Conservation (phyloP, 2,113 vertebrate species). For the Microtus ochrogaster region DNA sequence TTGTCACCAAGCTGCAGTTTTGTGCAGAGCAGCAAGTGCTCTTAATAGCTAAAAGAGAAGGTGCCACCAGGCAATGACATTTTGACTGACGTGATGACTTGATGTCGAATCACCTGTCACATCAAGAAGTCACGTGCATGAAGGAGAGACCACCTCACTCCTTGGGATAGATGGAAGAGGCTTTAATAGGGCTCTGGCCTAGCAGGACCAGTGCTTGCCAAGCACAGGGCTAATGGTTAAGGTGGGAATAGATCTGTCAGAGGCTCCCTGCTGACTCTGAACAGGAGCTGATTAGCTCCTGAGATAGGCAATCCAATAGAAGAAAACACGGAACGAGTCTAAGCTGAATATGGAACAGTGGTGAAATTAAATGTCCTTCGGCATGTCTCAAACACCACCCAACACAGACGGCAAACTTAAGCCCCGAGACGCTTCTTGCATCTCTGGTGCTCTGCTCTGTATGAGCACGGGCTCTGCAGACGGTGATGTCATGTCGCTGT, state of each 20-base stretch:
- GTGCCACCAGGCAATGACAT: background rate
- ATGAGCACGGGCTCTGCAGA: background rate
- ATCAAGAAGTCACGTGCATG: background rate
- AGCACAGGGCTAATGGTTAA: background rate
- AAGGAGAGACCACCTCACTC: background rate
- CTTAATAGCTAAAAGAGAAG: background rate
- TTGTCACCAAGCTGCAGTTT: background rate
- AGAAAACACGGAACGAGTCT: background rate
- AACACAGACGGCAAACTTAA: background rate
- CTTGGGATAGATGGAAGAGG: background rate
- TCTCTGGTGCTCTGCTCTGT: background rate
- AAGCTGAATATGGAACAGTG: background rate
- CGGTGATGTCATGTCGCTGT: background rate
- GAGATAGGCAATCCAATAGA: background rate
- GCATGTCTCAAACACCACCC: background rate
- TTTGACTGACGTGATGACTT: background rate
- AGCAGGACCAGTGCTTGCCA: background rate
- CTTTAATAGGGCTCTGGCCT: background rate
- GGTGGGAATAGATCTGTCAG: background rate
- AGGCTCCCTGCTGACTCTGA: slow-evolving; percentile 28
- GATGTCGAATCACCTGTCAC: background rate
- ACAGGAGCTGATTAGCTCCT: slow-evolving; percentile 42
- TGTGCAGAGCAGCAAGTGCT: background rate
- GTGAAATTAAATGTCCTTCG: background rate
- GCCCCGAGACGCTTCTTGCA: no score